Percentiles rank a stretch among this genome's conserved stretches.
These are phyloP conservation scores for Dendroctonus valens DNA, from an alignment of 1,140 invertebrate genomes.

Conservation along the genomic window DNA sequence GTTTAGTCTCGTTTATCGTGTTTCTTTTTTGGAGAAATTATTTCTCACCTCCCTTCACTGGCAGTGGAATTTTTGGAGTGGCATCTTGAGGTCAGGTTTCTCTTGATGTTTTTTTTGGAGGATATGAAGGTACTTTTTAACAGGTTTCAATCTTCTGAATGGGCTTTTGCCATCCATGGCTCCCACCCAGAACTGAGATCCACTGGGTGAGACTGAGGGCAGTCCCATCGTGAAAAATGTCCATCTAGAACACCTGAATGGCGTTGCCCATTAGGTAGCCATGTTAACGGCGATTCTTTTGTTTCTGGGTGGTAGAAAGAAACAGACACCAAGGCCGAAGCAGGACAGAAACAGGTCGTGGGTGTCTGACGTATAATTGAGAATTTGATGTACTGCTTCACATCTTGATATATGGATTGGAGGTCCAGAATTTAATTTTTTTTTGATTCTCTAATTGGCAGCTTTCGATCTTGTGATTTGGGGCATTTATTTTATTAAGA, in stretches of 20 bases:
- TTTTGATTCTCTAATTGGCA: constrained; percentile 8
- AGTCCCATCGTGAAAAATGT: constrained; percentile 42
- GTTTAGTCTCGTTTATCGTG: too few relatives aligned
- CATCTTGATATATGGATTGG: constrained; percentile 23
- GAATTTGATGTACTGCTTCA: constrained; percentile 30
- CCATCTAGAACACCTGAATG: constrained; percentile 48
- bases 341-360: constrained; percentile 10
- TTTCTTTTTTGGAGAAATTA: too few relatives aligned
- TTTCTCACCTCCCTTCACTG: too few relatives aligned
- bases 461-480: too few relatives aligned
- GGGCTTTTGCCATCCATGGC: too few relatives aligned
- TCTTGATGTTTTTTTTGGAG: too few relatives aligned
- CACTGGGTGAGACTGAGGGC: constrained; percentile 46
- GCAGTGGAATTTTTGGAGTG: too few relatives aligned
- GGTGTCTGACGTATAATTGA: constrained; percentile 28
- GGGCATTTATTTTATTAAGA: too few relatives aligned
- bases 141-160: too few relatives aligned
- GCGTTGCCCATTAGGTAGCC: constrained; percentile 38
- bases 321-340: constrained; percentile 14
- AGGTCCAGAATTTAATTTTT: constrained; percentile 7
- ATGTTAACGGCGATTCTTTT: constrained; percentile 45
- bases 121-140: too few relatives aligned
- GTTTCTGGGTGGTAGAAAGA: constrained; percentile 48
- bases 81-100: too few relatives aligned
- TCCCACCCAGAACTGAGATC: constrained; percentile 9